phyloP scores from a whole-genome alignment of 2,888 invertebrate species.

The Endomychus coccineus region DNA sequence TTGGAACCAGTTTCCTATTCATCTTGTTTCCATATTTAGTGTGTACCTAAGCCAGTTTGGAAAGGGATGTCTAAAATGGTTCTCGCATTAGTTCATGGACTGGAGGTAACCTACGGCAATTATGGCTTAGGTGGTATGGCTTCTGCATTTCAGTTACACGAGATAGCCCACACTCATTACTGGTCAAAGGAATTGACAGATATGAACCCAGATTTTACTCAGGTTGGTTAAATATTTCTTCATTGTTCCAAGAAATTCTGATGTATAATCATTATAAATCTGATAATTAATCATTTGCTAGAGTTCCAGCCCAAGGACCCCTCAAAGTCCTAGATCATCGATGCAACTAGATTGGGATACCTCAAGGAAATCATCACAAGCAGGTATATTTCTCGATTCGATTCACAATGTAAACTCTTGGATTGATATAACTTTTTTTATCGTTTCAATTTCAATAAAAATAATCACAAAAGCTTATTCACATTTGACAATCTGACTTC shows the following conservation, averaged over 20 bases:
- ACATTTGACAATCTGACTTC: too few relatives aligned
- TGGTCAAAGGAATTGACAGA: slow-evolving; percentile 82
- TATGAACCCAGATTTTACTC: slow-evolving; percentile 42
- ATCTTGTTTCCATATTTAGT: slow-evolving; percentile 49
- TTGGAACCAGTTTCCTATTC: too few relatives aligned
- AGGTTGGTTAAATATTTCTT: slow-evolving; percentile 22
- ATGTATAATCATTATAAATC: too few relatives aligned
- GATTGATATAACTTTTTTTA: too few relatives aligned
- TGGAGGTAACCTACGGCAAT: slow-evolving; percentile 87
- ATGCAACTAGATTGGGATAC: slow-evolving; percentile 49
- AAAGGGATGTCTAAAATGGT: slow-evolving; percentile 94
- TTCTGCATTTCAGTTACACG: slow-evolving; percentile 91
- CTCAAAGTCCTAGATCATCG: slow-evolving; percentile 52
- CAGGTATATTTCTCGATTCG: slow-evolving; percentile 47
- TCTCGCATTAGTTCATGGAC: slow-evolving; percentile 80
- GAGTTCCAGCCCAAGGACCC: slow-evolving; percentile 60
- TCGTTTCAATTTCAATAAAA: too few relatives aligned
- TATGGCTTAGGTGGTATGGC: slow-evolving; percentile 96
- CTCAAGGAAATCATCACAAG: slow-evolving; percentile 62
- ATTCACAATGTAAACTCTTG: neutral
- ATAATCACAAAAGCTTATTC: too few relatives aligned
- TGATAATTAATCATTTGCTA: slow-evolving; percentile 36
- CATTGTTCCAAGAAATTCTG: too few relatives aligned
- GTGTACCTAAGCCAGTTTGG: slow-evolving; percentile 83
- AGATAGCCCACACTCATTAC: slow-evolving; percentile 98